Conservation (phyloP, 2,888 invertebrate species). For the Amphiduros pacificus region DNA sequence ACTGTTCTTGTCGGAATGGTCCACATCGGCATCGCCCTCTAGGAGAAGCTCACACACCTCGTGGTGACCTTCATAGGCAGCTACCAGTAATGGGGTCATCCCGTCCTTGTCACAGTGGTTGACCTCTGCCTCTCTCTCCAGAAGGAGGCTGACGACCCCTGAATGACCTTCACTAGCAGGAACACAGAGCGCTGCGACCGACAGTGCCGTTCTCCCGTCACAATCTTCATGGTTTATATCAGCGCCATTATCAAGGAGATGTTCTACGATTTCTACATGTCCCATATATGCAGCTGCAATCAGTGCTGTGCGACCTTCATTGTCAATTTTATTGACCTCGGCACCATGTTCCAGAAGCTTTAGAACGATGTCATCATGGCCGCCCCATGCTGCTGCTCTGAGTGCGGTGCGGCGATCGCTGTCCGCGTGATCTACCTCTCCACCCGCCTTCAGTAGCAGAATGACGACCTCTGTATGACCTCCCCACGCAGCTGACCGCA, state of each 20-base stretch:
- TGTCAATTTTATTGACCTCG: conserved; percentile 61
- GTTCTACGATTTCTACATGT: conserved; percentile 54
- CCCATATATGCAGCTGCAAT: conserved; percentile 79
- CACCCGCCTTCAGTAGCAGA: conserved; percentile 70
- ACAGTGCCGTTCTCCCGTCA: conserved; percentile 88
- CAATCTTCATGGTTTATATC: conserved; percentile 72
- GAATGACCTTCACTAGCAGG: conserved; percentile 62
- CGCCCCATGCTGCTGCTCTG: conserved; percentile 76
- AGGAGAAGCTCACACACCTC: conserved; percentile 73
- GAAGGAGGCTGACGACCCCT: conserved; percentile 52
- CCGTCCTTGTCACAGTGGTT: conserved; percentile 58
- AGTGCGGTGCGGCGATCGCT: conserved; percentile 76
- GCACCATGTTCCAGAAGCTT: conserved; percentile 68
- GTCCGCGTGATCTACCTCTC: conserved; percentile 61
- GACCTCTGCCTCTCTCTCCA: conserved; percentile 54
- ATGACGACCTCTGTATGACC: conserved; percentile 70
- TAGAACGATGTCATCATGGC: conserved; percentile 62
- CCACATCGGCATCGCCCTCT: conserved; percentile 90
- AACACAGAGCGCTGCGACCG: conserved; percentile 62
- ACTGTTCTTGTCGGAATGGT: conserved; percentile 71
- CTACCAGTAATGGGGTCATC: conserved; percentile 58
- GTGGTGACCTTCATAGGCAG: conserved; percentile 66
- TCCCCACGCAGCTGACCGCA: conserved; percentile 90
- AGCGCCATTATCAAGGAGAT: conserved; percentile 64
- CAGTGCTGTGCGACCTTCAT: conserved; percentile 62